Conservation (phyloP, 2,797 vertebrate species). For the Enteromius mattozi region DNA sequence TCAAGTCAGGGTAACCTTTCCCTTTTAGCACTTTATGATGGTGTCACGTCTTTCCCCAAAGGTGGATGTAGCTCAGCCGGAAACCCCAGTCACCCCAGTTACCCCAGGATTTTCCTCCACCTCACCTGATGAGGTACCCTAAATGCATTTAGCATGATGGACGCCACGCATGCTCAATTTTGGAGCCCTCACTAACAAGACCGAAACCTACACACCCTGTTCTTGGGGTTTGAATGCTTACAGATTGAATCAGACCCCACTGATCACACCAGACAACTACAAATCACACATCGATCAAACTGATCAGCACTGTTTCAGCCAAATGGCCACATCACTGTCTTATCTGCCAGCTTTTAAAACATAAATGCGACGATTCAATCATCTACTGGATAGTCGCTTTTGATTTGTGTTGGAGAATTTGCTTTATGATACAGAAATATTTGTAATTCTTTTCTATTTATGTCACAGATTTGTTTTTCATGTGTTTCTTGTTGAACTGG, state of each 20-base stretch:
- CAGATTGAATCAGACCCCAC: conserved; percentile 39
- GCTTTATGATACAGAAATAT: background rate
- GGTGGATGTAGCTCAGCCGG: conserved; percentile 80
- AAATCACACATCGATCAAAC: conserved; percentile 33
- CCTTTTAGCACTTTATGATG: conserved; percentile 68
- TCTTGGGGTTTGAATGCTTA: conserved; percentile 65
- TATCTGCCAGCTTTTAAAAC: background rate
- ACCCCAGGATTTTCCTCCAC: conserved; percentile 69
- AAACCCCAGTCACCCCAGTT: conserved; percentile 76
- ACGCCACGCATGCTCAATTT: conserved; percentile 43
- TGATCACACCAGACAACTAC: background rate
- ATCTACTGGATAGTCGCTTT: background rate
- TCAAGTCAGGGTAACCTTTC: conserved; percentile 54
- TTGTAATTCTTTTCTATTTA: background rate
- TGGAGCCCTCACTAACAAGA: conserved; percentile 34
- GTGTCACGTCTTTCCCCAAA: conserved; percentile 77
- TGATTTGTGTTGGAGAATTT: background rate
- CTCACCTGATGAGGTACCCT: conserved; percentile 81
- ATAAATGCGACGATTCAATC: background rate
- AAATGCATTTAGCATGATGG: conserved; percentile 44
- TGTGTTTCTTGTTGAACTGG: background rate
- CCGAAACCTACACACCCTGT: conserved; percentile 54
- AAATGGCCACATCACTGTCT: conserved; percentile 3
- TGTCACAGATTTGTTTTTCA: background rate
- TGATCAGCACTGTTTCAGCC: conserved; percentile 62